These are phyloP conservation scores for Homarus americanus DNA, from an alignment of 1,140 invertebrate species.

Conservation along the genomic window DNA sequence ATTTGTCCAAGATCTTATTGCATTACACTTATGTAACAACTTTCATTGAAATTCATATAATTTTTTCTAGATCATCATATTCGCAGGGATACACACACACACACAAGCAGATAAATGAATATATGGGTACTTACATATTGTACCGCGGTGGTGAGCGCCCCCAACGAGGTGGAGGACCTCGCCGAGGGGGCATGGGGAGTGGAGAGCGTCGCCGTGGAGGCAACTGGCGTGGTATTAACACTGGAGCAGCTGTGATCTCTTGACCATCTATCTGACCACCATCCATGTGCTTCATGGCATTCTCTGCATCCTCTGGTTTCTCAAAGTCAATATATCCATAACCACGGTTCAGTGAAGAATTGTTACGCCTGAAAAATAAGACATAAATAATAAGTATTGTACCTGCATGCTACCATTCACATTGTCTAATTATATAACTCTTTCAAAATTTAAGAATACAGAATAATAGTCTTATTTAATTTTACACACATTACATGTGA, in stretches of 20 bases:
- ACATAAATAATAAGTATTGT: no score
- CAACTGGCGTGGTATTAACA: conserved; percentile 87
- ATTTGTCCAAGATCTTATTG: no score
- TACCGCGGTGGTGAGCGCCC: conserved; percentile 80
- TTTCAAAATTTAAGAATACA: no score
- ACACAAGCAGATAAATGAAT: no score
- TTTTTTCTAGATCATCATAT: no score
- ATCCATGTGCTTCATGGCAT: conserved; percentile 99
- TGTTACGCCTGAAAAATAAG: conserved; percentile 86
- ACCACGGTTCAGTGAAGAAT: conserved; percentile 90
- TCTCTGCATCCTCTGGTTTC: conserved; percentile 96
- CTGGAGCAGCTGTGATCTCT: conserved; percentile 95
- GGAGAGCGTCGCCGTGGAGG: conserved; percentile 81
- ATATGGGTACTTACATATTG: conserved; percentile 30
- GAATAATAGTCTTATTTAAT: no score
- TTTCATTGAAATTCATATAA: no score
- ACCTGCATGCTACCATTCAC: no score
- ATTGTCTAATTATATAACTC: no score
- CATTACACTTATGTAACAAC: no score
- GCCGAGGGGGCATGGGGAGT: conserved; percentile 74
- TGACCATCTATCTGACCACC: conserved; percentile 93
- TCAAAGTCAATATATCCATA: conserved; percentile 97
- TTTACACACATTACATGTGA: no score
- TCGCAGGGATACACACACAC: no score
- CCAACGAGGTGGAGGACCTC: conserved; percentile 79